phyloP scores from a whole-genome alignment of 37 sponge, comb jelly and placozoan genomes.

The Aplysina aerophoba region DNA sequence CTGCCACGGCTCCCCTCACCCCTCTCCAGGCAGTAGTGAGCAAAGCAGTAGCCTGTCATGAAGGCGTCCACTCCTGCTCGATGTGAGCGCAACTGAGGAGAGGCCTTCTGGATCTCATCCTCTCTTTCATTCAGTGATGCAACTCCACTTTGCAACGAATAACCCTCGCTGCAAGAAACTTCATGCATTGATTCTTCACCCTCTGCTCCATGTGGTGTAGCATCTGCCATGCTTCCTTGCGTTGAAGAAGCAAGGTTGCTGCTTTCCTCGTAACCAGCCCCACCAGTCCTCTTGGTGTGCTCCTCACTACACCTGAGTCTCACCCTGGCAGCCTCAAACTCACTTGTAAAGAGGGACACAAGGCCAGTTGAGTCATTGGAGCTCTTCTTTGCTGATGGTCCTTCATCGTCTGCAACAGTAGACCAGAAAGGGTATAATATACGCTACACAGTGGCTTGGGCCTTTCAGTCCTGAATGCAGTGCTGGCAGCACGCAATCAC shows the following conservation, averaged over 20 bases:
- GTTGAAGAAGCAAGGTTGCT: slow-evolving; percentile 6
- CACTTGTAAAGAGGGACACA: not conserved
- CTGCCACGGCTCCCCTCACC: not conserved
- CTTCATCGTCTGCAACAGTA: not conserved
- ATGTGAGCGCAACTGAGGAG: no score
- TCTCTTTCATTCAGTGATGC: not conserved
- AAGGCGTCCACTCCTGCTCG: slow-evolving; percentile 91
- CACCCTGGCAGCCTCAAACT: slow-evolving; percentile 13
- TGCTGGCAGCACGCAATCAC: no score
- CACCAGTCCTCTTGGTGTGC: slow-evolving; percentile 7
- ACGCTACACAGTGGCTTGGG: no score
- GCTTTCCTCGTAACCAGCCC: not conserved
- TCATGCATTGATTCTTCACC: not conserved
- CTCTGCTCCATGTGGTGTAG: slow-evolving; percentile 30
- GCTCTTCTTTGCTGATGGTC: slow-evolving; percentile 7
- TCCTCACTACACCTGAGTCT: not conserved
- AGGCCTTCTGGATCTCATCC: not conserved
- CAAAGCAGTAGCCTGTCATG: slow-evolving; percentile 81
- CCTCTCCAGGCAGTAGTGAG: slow-evolving; percentile 9
- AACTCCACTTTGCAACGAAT: not conserved
- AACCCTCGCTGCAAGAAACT: not conserved
- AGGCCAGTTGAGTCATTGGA: not conserved
- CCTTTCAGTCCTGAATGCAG: no score
- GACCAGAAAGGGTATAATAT: no score
- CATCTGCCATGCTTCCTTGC: slow-evolving; percentile 22